phyloP scores from a whole-genome alignment of 2,113 vertebrate genomes.

The Motacilla alba region DNA sequence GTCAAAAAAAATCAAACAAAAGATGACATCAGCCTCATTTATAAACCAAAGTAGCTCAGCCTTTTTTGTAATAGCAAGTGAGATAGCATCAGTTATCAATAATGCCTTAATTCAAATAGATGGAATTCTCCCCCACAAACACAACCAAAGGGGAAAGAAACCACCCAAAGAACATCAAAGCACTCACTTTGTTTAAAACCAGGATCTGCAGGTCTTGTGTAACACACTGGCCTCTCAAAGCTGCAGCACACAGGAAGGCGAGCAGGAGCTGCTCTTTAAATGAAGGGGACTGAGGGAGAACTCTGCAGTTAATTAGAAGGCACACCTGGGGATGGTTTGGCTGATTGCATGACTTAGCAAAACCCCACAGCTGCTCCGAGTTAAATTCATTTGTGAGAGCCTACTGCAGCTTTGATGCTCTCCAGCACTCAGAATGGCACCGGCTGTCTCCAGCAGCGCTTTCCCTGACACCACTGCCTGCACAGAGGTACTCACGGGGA shows the following conservation, averaged over 20 bases:
- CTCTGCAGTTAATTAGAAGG: neutral
- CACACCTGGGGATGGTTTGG: neutral
- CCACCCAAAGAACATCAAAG: rapidly evolving
- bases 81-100: too few relatives aligned
- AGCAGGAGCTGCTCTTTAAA: neutral
- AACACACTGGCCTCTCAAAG: neutral
- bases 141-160: rapidly evolving
- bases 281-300: rapidly evolving
- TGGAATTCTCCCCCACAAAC: neutral
- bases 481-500: neutral
- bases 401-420: neutral
- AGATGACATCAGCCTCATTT: neutral
- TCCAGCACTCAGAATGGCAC: neutral
- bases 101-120: rapidly evolving
- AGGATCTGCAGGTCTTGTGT: neutral
- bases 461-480: neutral
- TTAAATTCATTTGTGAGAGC: neutral
- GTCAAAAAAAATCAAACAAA: neutral
- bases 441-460: neutral
- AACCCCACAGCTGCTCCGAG: neutral
- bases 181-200: neutral
- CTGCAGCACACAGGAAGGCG: rapidly evolving
- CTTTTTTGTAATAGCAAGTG: rapidly evolving
- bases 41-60: neutral
- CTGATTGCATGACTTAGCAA: neutral